phyloP scores from a whole-genome alignment of 2,797 vertebrate genomes.

The Paedocypris micromegethes region DNA sequence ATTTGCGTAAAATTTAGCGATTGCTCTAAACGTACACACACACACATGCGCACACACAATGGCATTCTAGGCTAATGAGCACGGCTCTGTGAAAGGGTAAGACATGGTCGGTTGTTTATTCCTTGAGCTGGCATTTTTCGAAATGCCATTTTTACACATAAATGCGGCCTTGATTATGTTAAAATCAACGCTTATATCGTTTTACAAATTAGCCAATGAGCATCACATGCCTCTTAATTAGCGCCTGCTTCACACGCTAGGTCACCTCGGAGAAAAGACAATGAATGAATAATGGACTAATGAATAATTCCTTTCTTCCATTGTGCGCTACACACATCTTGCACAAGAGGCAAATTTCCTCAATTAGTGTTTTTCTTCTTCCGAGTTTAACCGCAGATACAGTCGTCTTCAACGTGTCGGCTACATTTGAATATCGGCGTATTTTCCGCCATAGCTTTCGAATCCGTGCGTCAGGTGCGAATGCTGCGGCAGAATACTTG shows the following conservation, averaged over 20 bases:
- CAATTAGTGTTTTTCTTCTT: slow-evolving; percentile 7
- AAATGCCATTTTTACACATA: slow-evolving; percentile 67
- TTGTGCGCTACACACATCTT: slow-evolving; percentile 2
- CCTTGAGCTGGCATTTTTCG: slow-evolving; percentile 69
- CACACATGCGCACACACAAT: slow-evolving; percentile 41
- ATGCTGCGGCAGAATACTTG: neutral
- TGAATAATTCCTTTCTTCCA: slow-evolving; percentile 25
- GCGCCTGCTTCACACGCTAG: slow-evolving; percentile 42
- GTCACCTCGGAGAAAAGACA: slow-evolving; percentile 37
- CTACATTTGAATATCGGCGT: no score
- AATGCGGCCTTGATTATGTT: slow-evolving; percentile 56
- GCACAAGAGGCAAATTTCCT: slow-evolving; percentile 1
- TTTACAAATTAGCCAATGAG: slow-evolving; percentile 62
- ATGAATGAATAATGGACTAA: slow-evolving; percentile 31
- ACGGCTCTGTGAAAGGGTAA: slow-evolving; percentile 49
- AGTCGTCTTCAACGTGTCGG: no score
- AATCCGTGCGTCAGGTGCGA: no score
- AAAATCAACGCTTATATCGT: slow-evolving; percentile 60
- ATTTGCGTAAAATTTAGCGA: slow-evolving; percentile 56
- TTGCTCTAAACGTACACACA: slow-evolving; percentile 54
- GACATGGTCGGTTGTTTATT: slow-evolving; percentile 59
- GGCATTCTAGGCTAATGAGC: slow-evolving; percentile 67
- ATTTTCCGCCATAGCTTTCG: no score
- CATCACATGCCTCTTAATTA: slow-evolving; percentile 58
- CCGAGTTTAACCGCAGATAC: neutral